A percentile compares a stretch with the other conserved stretches of the same genome.
Evolutionary conservation across 1,140 invertebrate species (phyloP).

Genomic region (Bactericera cockerelli): DNA sequence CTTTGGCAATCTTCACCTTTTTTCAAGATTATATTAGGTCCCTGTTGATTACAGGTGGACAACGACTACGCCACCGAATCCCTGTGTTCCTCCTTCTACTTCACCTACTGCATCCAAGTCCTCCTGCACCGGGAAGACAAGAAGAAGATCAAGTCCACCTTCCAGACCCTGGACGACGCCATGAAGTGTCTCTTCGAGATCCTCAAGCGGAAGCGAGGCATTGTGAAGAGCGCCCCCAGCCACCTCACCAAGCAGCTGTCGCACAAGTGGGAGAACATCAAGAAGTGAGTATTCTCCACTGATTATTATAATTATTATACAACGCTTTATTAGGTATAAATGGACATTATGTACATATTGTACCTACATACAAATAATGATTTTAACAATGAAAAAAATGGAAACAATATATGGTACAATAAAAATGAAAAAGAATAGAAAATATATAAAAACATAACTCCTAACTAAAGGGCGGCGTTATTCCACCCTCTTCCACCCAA

Average conservation of each 20-base stretch:
- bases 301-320: too few species aligned
- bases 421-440: too few species aligned
- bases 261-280: slow-evolving; percentile 45
- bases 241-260: slow-evolving; percentile 43
- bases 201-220: slow-evolving; percentile 39
- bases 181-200: slow-evolving; percentile 44
- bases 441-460: too few species aligned
- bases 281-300: slow-evolving; percentile 33
- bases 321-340: too few species aligned
- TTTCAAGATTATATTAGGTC: too few species aligned
- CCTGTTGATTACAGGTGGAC: slow-evolving; percentile 39
- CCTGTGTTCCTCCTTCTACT: slow-evolving; percentile 19
- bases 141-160: slow-evolving; percentile 40
- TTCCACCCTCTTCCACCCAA: too few species aligned
- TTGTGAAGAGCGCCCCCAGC: slow-evolving; percentile 32
- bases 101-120: slow-evolving; percentile 3
- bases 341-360: too few species aligned
- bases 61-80: slow-evolving; percentile 30
- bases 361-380: too few species aligned
- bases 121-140: slow-evolving; percentile 30
- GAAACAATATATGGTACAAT: too few species aligned
- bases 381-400: too few species aligned
- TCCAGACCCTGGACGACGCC: slow-evolving; percentile 41
- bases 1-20: too few species aligned
- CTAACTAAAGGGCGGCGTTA: too few species aligned